phyloP scores from a whole-genome alignment of 2,113 vertebrate genomes.

The Girardinichthys multiradiatus region DNA sequence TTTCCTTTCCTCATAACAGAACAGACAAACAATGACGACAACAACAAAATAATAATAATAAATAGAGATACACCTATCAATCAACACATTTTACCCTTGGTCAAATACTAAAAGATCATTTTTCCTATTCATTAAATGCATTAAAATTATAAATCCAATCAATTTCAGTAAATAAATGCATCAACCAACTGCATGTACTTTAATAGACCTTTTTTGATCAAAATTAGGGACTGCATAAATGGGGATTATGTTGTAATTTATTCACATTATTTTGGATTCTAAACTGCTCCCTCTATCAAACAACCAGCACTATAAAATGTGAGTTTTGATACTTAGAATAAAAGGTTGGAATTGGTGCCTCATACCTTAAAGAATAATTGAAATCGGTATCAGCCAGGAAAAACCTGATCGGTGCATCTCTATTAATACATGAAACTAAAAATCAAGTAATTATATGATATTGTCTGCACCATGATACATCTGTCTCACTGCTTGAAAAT shows the following conservation, averaged over 20 bases:
- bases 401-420: too few species aligned
- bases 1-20: not conserved
- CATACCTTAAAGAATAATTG: not conserved
- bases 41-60: not conserved
- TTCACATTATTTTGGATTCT: not conserved
- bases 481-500: too few species aligned
- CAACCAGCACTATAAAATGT: not conserved
- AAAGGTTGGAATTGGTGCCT: not conserved
- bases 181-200: not conserved
- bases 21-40: not conserved
- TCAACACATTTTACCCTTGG: not conserved
- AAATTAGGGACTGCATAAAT: not conserved
- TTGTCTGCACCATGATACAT: too few species aligned
- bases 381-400: too few species aligned
- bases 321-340: not conserved
- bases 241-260: not conserved
- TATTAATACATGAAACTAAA: not conserved
- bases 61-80: not conserved
- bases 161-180: too few species aligned
- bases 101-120: too few species aligned
- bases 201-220: not conserved
- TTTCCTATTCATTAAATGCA: not conserved
- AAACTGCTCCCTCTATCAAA: not conserved
- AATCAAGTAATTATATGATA: too few species aligned
- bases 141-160: not conserved